Evolutionary conservation across 2,797 vertebrate species (phyloP).

Genomic region (Synaphobranchus kaupii): DNA sequence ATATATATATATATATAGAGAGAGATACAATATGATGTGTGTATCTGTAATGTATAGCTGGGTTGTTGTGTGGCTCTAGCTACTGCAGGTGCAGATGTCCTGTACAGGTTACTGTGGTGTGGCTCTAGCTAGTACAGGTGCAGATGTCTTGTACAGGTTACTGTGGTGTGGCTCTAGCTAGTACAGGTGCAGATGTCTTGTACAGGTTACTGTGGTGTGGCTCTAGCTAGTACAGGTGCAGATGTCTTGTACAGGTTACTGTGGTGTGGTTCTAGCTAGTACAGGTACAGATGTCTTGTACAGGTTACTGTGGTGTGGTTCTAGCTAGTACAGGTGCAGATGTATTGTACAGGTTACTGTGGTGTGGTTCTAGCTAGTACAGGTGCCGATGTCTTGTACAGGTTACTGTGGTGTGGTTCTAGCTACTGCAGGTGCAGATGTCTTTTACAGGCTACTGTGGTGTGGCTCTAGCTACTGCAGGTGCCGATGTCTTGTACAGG

Average conservation of each 20-base stretch:
- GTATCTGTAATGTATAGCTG: constrained; percentile 4
- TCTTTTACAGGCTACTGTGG: not conserved
- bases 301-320: not conserved
- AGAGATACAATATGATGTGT: not conserved
- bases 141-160: not conserved
- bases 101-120: not conserved
- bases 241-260: not conserved
- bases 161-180: not conserved
- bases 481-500: not conserved
- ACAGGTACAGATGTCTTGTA: not conserved
- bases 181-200: not conserved
- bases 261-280: not conserved
- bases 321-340: not conserved
- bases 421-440: not conserved
- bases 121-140: not conserved
- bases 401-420: not conserved
- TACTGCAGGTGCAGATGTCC: not conserved
- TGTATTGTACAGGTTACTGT: not conserved
- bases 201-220: not conserved
- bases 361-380: not conserved
- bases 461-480: not conserved
- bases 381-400: not conserved
- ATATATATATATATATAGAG: too few relatives aligned
- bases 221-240: not conserved
- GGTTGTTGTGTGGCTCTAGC: too few relatives aligned